Evolutionary conservation across 92 coral and sea anemone genomes (phyloP).

Genomic region (Parazoanthus atlanticus): DNA sequence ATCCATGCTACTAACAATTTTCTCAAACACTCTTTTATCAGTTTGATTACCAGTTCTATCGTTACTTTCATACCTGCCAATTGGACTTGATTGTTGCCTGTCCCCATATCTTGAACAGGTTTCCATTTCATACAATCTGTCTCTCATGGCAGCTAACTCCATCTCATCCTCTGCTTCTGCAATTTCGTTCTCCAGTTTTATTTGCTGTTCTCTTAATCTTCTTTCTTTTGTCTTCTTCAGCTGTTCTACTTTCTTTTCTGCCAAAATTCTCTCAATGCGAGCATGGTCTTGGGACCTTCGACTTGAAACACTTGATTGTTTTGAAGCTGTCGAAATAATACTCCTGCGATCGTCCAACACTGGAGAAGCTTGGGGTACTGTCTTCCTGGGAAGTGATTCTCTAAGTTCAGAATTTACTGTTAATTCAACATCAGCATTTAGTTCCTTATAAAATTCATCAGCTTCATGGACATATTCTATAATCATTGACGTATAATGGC

Average conservation of each 20-base stretch:
- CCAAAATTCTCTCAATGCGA: constrained; percentile 44
- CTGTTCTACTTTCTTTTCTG: constrained; percentile 47
- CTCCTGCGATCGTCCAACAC: constrained; percentile 32
- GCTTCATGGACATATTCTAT: not conserved
- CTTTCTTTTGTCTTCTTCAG: too few species aligned
- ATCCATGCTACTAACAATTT: too few species aligned
- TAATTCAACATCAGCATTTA: not conserved
- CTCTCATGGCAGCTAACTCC: not conserved
- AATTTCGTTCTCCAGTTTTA: constrained; percentile 60
- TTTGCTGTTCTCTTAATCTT: constrained; percentile 48
- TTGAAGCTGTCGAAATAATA: constrained; percentile 28
- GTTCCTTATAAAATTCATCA: not conserved
- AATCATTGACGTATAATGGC: not conserved
- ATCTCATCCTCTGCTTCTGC: constrained; percentile 55
- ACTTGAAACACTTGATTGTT: constrained; percentile 30
- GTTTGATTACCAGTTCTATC: not conserved
- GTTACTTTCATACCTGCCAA: not conserved
- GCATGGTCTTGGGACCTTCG: constrained; percentile 13
- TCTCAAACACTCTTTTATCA: too few species aligned
- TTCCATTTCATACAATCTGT: too few species aligned
- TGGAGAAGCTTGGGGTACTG: not conserved
- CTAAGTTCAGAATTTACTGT: not conserved
- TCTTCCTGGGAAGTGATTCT: constrained; percentile 22
- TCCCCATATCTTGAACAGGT: too few species aligned
- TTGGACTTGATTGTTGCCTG: not conserved